Percentiles rank a stretch among this genome's conserved stretches.
Conservation (phyloP, 37 sponge, comb jelly and placozoan species). For the Oopsacas minuta region DNA sequence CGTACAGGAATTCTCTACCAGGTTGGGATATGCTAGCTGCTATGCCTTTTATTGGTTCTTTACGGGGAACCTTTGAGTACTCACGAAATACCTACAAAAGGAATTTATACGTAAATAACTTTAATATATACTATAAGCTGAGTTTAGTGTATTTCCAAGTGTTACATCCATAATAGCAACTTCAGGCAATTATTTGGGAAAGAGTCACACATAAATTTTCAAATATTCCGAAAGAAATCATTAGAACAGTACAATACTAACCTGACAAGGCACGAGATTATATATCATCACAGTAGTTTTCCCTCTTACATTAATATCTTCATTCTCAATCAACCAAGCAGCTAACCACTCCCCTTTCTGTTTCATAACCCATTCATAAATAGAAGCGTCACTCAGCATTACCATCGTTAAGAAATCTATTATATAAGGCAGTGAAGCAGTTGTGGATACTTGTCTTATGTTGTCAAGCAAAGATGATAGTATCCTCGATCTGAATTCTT, state of each 20-base stretch:
- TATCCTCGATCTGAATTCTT: neutral
- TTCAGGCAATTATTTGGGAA: no score
- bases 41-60: neutral
- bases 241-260: neutral
- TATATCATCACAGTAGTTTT: neutral
- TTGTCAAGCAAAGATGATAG: neutral
- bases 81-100: neutral
- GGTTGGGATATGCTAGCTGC: neutral
- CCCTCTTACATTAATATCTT: neutral
- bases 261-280: neutral
- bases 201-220: no score
- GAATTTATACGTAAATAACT: neutral
- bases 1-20: slow-evolving; percentile 6
- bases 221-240: no score
- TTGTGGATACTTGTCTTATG: neutral
- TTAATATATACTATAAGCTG: neutral
- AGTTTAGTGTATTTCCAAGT: no score
- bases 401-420: slow-evolving; percentile 9
- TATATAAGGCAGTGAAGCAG: neutral
- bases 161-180: no score
- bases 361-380: neutral
- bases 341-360: slow-evolving; percentile 8
- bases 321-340: neutral
- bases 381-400: neutral
- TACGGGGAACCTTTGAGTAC: neutral